Evolutionary conservation across 2,888 invertebrate species (phyloP).

Genomic region (Rhopalosiphum nymphaeae): DNA sequence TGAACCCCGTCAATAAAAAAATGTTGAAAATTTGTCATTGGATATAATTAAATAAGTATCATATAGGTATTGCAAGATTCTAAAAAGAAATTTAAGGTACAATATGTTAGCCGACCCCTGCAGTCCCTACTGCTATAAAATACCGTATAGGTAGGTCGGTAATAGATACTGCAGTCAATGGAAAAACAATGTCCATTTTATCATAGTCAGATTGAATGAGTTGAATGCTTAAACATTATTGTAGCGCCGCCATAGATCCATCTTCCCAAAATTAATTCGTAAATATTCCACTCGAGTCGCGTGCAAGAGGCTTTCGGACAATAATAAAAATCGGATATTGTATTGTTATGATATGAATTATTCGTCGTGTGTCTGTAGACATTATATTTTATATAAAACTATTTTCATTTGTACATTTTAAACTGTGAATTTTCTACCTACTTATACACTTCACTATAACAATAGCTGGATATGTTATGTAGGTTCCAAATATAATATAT

Average conservation of each 20-base stretch:
- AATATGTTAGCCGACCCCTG: background rate
- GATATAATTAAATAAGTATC: background rate
- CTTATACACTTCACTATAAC: background rate
- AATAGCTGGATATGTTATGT: background rate
- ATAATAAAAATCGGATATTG: slow-evolving; percentile 32
- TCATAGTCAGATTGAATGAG: slow-evolving; percentile 20
- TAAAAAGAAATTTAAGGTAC: slow-evolving; percentile 31
- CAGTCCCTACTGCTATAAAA: background rate
- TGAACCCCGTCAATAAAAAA: background rate
- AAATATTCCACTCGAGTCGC: slow-evolving; percentile 50
- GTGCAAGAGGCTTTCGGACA: slow-evolving; percentile 42
- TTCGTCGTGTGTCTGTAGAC: slow-evolving; percentile 28
- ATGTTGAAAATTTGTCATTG: background rate
- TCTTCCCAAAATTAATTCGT: slow-evolving; percentile 10
- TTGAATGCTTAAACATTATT: slow-evolving; percentile 53
- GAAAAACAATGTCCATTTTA: slow-evolving; percentile 32
- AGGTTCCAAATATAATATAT: background rate
- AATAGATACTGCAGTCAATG: background rate
- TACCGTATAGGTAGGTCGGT: background rate
- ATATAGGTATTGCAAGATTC: background rate
- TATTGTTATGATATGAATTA: slow-evolving; percentile 35
- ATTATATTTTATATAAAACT: background rate
- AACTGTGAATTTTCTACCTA: background rate
- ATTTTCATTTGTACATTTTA: background rate
- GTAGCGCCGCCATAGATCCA: background rate